These are phyloP conservation scores for Phyllopteryx taeniolatus DNA, from an alignment of 2,113 vertebrate species.

Conservation along the genomic window DNA sequence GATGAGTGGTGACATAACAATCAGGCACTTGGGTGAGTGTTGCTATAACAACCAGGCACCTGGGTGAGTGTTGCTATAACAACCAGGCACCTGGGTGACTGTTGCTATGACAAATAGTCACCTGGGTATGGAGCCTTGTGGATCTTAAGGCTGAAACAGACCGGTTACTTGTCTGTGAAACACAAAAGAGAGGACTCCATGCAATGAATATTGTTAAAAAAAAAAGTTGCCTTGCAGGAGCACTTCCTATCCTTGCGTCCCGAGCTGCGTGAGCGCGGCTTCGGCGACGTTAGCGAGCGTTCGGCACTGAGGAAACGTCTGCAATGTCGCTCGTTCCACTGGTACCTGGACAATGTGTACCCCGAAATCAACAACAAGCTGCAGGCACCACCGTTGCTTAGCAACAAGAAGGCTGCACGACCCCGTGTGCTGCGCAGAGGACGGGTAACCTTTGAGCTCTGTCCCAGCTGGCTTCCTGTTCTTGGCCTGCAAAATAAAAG, in stretches of 20 bases:
- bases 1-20: too few species aligned
- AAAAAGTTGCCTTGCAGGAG: slow-evolving; percentile 71
- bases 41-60: too few species aligned
- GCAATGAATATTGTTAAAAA: too few species aligned
- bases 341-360: slow-evolving; percentile 94
- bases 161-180: too few species aligned
- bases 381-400: slow-evolving; percentile 77
- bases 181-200: too few species aligned
- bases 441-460: slow-evolving; percentile 72
- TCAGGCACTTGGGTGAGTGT: too few species aligned
- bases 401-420: slow-evolving; percentile 83
- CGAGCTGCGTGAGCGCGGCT: slow-evolving; percentile 80
- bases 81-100: too few species aligned
- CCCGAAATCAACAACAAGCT: slow-evolving; percentile 89
- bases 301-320: slow-evolving; percentile 80
- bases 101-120: too few species aligned
- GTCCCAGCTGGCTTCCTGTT: background rate
- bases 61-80: too few species aligned
- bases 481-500: background rate
- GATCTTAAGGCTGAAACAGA: too few species aligned
- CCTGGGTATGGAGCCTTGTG: too few species aligned
- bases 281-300: slow-evolving; percentile 86
- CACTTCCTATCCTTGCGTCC: slow-evolving; percentile 92
- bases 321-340: slow-evolving; percentile 87
- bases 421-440: slow-evolving; percentile 87